Base-by-base conservation (phyloP, 1,140 invertebrate species). In the Metopolophium dirhodum region DNA sequence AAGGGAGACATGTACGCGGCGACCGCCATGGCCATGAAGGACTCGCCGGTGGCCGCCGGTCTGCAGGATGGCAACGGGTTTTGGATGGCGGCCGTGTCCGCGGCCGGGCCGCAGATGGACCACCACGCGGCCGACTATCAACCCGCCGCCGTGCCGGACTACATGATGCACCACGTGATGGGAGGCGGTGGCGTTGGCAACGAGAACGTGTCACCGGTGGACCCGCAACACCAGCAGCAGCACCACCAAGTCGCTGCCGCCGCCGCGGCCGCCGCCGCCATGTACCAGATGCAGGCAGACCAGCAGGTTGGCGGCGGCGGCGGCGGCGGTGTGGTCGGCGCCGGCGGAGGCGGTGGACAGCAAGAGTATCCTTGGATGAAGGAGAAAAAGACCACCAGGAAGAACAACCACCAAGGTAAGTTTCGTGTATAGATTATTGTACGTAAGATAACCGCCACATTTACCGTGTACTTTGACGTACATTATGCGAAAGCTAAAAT, bases 291-390 rank as follows among this genome's bases (percentile, higher is more conserved):
- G 94, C 61, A 68, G n/a, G 93, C 77, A 9, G 88, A 93, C 23
- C 93, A 94, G 51, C 93, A 87, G 68, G 92, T 87, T 8, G 94
- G 93, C n/a, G 93, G 22, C 37, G 88, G 51, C 23, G 88, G 49
- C 96, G 95, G 91, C 97, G 91, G 91, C 37, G 88, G 49, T 97
- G 91, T 82, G 22, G 82, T 82, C 30, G 90, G 45, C 8, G 95
- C 41, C 96, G 96, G 95, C 96, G 95, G 93, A 97, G 97, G 95
- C 97, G 82, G 82, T 37, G 91, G 91, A 82, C 91, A 98, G 89
- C 98, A 98, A 41, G 98, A 99, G 95, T 99, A 98, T 95, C 98
- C 98, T 1, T 99, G 98, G 98, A 99, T 99, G 98, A 99, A 99
- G 95, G 98, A 99, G 95, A 99, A 99, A 96, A 99, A 99, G 95